Percentiles rank a stretch among this genome's conserved stretches.
Conservation (phyloP, 2,888 invertebrate genomes). For the Tinea trinotella region DNA sequence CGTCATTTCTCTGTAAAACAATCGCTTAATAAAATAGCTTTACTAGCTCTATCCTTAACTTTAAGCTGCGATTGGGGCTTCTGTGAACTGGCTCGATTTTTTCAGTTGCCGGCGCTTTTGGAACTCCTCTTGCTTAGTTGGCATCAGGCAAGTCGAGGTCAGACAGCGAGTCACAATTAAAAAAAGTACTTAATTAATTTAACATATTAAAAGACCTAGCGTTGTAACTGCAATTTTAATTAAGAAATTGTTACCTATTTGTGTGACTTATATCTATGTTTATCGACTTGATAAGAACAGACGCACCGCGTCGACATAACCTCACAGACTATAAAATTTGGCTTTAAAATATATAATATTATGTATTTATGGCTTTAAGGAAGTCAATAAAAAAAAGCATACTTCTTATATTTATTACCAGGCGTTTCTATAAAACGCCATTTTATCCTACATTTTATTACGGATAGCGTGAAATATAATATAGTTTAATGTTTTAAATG, state of each 20-base stretch:
- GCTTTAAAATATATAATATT: conserved; percentile 69
- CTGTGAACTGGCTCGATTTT: too few species aligned
- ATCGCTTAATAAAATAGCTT: too few species aligned
- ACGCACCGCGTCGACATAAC: conserved; percentile 57
- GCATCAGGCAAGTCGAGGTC: too few species aligned
- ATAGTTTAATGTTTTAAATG: conserved; percentile 62
- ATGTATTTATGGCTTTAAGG: conserved; percentile 64
- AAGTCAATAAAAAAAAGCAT: conserved; percentile 62
- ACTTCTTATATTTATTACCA: conserved; percentile 52
- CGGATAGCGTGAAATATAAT: conserved; percentile 36
- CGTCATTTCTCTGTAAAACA: too few species aligned
- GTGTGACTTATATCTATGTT: conserved; percentile 61
- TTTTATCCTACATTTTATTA: conserved; percentile 42
- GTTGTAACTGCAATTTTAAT: conserved; percentile 38
- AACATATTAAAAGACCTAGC: conserved; percentile 22
- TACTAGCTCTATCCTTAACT: too few species aligned
- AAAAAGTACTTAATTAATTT: too few species aligned
- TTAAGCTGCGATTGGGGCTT: too few species aligned
- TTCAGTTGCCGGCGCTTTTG: too few species aligned
- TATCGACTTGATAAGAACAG: conserved; percentile 62
- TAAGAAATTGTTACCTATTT: conserved; percentile 66
- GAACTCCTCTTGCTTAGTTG: too few species aligned
- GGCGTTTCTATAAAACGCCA: conserved; percentile 23
- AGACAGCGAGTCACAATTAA: too few species aligned
- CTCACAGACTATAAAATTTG: conserved; percentile 72